These are phyloP conservation scores for Ormyrus rosae DNA, from an alignment of 2,888 invertebrate species.

Conservation along the genomic window DNA sequence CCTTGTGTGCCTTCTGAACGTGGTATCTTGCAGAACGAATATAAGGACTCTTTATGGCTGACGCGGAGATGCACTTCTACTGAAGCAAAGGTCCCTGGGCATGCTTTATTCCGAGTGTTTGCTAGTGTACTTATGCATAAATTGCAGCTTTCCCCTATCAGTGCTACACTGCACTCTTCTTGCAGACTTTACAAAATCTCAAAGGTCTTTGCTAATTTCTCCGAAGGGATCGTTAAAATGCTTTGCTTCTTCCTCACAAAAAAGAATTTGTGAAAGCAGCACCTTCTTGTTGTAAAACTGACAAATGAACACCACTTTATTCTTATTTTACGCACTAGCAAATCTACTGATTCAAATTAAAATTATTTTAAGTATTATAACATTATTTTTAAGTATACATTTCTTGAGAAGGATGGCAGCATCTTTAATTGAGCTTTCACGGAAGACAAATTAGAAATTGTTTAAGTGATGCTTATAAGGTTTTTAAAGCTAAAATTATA, in stretches of 20 bases:
- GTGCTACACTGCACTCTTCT: constrained; percentile 59
- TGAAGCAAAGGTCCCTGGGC: constrained; percentile 65
- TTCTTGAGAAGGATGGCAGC: no score
- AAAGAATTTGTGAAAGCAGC: background rate
- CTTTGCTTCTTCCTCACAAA: constrained; percentile 5
- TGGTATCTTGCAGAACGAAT: constrained; percentile 52
- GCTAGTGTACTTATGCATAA: constrained; percentile 70
- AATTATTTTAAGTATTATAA: no score
- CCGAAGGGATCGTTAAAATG: constrained; percentile 46
- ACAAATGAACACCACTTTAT: no score
- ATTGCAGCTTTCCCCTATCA: constrained; percentile 67
- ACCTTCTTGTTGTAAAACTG: no score
- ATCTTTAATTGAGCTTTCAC: no score
- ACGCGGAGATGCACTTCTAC: constrained; percentile 60
- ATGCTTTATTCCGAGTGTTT: constrained; percentile 71
- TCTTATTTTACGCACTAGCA: no score
- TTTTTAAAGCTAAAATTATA: no score
- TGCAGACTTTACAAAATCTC: constrained; percentile 64
- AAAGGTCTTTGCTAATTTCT: constrained; percentile 59
- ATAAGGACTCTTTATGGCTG: constrained; percentile 56
- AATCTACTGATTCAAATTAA: no score
- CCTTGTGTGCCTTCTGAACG: constrained; percentile 58
- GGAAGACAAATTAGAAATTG: no score
- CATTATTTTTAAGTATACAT: no score
- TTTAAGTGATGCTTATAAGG: no score